A percentile compares a stretch with the other conserved stretches of the same genome.
phyloP scores from a whole-genome alignment of 2,797 vertebrate genomes.

The Melanogrammus aeglefinus region DNA sequence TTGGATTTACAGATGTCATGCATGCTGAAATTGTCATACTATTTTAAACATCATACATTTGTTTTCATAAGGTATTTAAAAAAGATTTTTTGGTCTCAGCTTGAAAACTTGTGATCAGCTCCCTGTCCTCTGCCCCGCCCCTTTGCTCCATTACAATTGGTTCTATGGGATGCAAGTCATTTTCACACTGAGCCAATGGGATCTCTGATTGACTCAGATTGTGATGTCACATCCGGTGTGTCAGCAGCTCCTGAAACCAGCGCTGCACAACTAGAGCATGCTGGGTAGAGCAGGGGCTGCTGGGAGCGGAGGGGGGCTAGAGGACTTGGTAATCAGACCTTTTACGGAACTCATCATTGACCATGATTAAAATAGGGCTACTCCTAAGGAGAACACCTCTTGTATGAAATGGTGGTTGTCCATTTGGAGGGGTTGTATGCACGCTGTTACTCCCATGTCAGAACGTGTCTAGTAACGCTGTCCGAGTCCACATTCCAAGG shows the following conservation, averaged over 20 bases:
- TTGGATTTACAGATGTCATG: no score
- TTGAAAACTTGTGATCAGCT: slow-evolving; percentile 83
- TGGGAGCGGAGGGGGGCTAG: slow-evolving; percentile 72
- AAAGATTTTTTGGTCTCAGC: slow-evolving; percentile 73
- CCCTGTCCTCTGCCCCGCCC: slow-evolving; percentile 47
- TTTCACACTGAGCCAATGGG: slow-evolving; percentile 43
- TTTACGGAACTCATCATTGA: slow-evolving; percentile 81
- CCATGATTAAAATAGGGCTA: slow-evolving; percentile 20
- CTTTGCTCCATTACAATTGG: slow-evolving; percentile 55
- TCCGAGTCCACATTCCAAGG: background rate
- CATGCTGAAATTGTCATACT: no score
- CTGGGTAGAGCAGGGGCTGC: slow-evolving; percentile 63
- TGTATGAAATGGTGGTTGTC: no score
- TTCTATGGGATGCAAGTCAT: slow-evolving; percentile 65
- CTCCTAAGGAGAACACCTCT: no score
- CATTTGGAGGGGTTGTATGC: background rate
- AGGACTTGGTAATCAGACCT: slow-evolving; percentile 83
- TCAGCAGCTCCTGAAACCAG: slow-evolving; percentile 36
- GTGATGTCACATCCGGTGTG: slow-evolving; percentile 60
- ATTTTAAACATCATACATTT: no score
- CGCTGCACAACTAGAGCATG: slow-evolving; percentile 68
- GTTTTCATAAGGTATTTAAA: no score
- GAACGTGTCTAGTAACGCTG: background rate
- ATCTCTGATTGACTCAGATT: slow-evolving; percentile 63
- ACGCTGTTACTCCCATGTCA: no score